Evolutionary conservation across 2,888 invertebrate species (phyloP).

Genomic region (Dynastes grantii): DNA sequence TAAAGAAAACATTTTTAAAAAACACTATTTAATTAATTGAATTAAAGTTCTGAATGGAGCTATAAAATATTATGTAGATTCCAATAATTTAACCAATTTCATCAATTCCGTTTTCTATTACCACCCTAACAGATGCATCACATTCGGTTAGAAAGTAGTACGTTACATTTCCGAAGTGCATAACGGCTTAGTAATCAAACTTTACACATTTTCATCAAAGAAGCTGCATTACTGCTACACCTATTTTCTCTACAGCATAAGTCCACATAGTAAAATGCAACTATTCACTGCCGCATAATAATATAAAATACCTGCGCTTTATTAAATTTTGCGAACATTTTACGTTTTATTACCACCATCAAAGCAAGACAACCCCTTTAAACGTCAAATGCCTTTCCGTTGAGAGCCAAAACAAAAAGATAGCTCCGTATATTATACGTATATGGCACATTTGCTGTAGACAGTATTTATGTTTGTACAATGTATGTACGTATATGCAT

Average conservation of each 20-base stretch:
- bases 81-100: no score
- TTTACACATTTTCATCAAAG: no score
- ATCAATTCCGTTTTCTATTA: no score
- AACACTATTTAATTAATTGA: no score
- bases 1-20: no score
- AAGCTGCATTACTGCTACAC: no score
- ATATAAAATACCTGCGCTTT: conserved; percentile 6
- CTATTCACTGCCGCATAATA: conserved; percentile 4
- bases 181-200: no score
- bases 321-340: background rate
- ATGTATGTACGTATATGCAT: background rate
- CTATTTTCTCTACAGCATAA: background rate
- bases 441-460: background rate
- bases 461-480: background rate
- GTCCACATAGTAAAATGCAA: conserved; percentile 17
- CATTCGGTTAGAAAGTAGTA: no score
- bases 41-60: no score
- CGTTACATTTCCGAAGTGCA: no score
- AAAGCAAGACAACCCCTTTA: background rate
- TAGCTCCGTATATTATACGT: background rate
- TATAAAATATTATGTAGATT: no score
- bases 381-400: conserved; percentile 16
- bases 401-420: conserved; percentile 8
- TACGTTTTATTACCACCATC: background rate
- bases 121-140: no score